Percentiles rank a stretch among this genome's conserved stretches.
phyloP scores from a whole-genome alignment of 2,113 vertebrate species.

The Pseudopodoces humilis region DNA sequence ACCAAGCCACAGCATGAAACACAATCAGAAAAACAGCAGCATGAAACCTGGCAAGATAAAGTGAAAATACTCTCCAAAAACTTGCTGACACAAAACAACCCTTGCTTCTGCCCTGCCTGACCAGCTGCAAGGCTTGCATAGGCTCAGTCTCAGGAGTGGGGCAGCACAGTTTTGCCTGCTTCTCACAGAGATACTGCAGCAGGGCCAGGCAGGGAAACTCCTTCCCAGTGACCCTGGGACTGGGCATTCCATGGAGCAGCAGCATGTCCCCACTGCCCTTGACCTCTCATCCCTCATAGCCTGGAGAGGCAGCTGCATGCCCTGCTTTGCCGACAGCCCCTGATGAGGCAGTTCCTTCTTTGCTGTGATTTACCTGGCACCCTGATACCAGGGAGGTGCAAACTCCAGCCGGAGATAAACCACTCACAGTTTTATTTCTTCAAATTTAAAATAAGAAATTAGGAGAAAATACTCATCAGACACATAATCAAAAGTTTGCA shows the following conservation, averaged over 20 bases:
- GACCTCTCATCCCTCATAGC: neutral
- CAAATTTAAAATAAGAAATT: neutral
- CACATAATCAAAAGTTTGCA: neutral
- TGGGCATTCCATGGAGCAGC: neutral
- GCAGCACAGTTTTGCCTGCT: neutral
- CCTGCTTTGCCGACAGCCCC: neutral
- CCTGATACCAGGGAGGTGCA: neutral
- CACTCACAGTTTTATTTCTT: neutral
- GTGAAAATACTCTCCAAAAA: neutral
- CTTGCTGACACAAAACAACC: neutral
- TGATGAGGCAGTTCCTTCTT: neutral
- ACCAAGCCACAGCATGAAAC: neutral
- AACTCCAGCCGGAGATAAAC: neutral
- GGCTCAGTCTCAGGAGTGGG: neutral
- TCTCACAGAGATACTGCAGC: neutral
- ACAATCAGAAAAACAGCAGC: neutral
- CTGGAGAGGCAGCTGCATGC: accelerated
- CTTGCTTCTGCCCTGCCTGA: neutral
- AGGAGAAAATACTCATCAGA: neutral
- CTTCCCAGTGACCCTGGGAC: neutral
- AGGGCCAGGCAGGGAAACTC: neutral
- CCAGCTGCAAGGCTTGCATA: neutral
- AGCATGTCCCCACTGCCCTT: accelerated
- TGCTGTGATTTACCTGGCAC: neutral
- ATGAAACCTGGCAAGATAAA: neutral